phyloP scores from a whole-genome alignment of 2,113 vertebrate genomes.

The Brienomyrus longianalis region DNA sequence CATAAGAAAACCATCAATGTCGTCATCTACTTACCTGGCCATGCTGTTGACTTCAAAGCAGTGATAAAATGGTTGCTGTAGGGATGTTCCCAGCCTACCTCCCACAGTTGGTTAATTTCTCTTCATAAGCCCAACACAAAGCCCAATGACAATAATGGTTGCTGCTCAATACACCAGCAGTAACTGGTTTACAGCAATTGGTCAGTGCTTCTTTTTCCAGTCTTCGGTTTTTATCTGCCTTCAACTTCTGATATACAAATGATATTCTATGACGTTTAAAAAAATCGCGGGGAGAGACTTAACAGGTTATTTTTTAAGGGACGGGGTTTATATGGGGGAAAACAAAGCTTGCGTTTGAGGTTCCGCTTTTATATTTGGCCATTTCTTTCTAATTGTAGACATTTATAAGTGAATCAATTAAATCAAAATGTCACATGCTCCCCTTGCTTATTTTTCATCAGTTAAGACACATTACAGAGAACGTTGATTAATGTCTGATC shows the following conservation, averaged over 20 bases:
- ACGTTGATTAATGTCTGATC: conserved; percentile 5
- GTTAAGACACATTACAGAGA: background rate
- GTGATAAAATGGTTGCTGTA: background rate
- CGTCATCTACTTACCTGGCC: background rate
- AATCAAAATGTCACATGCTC: background rate
- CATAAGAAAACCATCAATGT: background rate
- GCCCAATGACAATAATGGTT: conserved; percentile 11
- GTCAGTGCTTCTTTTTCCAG: background rate
- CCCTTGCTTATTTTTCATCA: background rate
- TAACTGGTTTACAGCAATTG: conserved; percentile 16
- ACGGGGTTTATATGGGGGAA: conserved; percentile 4
- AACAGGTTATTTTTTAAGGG: conserved; percentile 11
- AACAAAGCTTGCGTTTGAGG: conserved; percentile 4
- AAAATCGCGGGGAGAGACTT: background rate
- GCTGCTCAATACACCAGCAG: conserved; percentile 9
- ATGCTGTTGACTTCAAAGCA: background rate
- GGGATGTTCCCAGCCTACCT: background rate
- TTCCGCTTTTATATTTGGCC: conserved; percentile 17
- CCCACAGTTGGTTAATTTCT: background rate
- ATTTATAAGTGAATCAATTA: conserved; percentile 5
- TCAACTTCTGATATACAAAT: conserved; percentile 7
- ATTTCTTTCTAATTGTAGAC: conserved; percentile 15
- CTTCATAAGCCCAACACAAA: background rate
- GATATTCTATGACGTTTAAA: background rate
- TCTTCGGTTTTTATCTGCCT: background rate